These are phyloP conservation scores for Capra hircus DNA, from an alignment of 2,113 vertebrate genomes.

Conservation along the genomic window DNA sequence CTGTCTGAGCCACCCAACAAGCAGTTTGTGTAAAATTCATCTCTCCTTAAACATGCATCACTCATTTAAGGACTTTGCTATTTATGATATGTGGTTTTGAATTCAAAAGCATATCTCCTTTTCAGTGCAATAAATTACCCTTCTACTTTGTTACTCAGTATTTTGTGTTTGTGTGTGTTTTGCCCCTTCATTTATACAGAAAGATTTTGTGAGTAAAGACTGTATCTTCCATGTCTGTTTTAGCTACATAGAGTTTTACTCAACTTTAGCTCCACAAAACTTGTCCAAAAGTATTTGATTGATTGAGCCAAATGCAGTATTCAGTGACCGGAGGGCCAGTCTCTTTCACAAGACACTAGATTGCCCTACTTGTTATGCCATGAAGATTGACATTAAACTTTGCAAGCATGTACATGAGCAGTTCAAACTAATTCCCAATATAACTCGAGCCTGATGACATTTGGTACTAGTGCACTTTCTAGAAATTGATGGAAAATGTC, in stretches of 20 bases:
- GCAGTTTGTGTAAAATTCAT: not conserved
- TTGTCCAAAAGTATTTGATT: conserved; percentile 26
- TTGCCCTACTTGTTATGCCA: conserved; percentile 23
- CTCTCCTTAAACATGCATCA: not conserved
- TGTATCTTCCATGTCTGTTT: not conserved
- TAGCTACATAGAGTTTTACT: not conserved
- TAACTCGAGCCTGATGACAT: conserved; percentile 61
- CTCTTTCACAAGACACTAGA: not conserved
- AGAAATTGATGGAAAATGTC: conserved; percentile 71
- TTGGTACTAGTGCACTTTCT: conserved; percentile 44
- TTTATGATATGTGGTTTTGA: not conserved
- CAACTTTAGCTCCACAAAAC: not conserved
- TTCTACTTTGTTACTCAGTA: not conserved
- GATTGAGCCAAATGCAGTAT: not conserved
- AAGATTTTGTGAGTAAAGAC: not conserved
- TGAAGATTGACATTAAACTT: conserved; percentile 45
- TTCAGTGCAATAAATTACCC: not conserved
- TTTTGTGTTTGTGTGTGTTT: not conserved
- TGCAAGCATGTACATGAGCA: conserved; percentile 14
- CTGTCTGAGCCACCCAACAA: not conserved
- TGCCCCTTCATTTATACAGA: not conserved
- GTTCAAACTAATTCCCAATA: conserved; percentile 9
- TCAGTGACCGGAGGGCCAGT: not conserved
- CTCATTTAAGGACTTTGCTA: not conserved
- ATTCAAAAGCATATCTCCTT: not conserved